Percentiles rank a stretch among this genome's conserved stretches.
Evolutionary conservation across 2,888 invertebrate genomes (phyloP).

Genomic region (Pyrgus malvae): DNA sequence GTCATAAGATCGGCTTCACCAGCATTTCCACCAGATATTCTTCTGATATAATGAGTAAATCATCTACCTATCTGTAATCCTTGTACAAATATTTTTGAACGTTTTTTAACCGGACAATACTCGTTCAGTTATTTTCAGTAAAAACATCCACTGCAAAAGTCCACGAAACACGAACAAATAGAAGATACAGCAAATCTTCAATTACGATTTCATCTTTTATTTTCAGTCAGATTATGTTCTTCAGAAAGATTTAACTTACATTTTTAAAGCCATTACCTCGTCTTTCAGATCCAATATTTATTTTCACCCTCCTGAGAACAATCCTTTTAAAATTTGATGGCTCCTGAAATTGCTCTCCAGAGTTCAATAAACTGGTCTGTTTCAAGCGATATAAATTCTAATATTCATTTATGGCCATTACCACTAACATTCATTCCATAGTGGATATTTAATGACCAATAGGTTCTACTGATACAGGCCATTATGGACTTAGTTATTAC

Average conservation of each 20-base stretch:
- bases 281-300: neutral
- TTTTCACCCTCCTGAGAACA: neutral
- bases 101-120: too few species aligned
- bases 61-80: too few species aligned
- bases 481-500: slow-evolving; percentile 12
- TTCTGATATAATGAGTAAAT: too few species aligned
- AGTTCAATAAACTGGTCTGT: slow-evolving; percentile 27
- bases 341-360: slow-evolving; percentile 34
- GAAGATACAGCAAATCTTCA: too few species aligned
- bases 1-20: too few species aligned
- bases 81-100: too few species aligned
- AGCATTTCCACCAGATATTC: too few species aligned
- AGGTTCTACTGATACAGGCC: slow-evolving; percentile 6
- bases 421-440: slow-evolving; percentile 1
- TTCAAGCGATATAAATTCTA: slow-evolving; percentile 12
- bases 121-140: too few species aligned
- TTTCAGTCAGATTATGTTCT: neutral
- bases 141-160: too few species aligned
- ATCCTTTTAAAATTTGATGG: slow-evolving; percentile 12
- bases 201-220: neutral
- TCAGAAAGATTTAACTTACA: neutral
- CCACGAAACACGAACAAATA: too few species aligned
- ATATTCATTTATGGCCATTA: slow-evolving; percentile 11
- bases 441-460: slow-evolving; percentile 13
- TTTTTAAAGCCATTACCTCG: too few species aligned